Evolutionary conservation across 1,140 invertebrate genomes (phyloP).

Genomic region (Meteorus sp.): DNA sequence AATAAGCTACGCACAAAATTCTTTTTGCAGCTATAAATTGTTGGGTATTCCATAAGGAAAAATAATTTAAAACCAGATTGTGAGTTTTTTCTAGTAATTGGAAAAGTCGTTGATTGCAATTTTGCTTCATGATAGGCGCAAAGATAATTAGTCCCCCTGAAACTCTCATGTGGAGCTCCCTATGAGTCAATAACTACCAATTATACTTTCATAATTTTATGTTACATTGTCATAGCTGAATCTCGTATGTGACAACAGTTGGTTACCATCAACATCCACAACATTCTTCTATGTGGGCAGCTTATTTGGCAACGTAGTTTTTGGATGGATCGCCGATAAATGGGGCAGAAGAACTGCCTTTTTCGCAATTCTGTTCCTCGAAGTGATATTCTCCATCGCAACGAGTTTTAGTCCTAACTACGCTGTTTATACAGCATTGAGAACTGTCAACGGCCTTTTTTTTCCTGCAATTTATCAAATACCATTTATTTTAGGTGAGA

Average conservation of each 20-base stretch:
- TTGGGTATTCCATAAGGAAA: too few species aligned
- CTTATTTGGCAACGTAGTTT: slow-evolving; percentile 71
- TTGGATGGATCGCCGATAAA: slow-evolving; percentile 72
- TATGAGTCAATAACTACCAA: too few species aligned
- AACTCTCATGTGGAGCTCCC: too few species aligned
- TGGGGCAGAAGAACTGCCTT: slow-evolving; percentile 72
- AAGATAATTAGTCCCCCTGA: too few species aligned
- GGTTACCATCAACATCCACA: slow-evolving; percentile 66
- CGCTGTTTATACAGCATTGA: slow-evolving; percentile 65
- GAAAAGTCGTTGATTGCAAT: too few species aligned
- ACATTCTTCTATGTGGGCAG: slow-evolving; percentile 72
- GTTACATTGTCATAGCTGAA: slow-evolving; percentile 64
- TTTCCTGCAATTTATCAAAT: slow-evolving; percentile 73
- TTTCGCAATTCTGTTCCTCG: slow-evolving; percentile 68
- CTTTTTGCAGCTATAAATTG: too few species aligned
- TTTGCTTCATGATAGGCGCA: too few species aligned
- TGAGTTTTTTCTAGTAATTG: too few species aligned
- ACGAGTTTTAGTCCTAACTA: slow-evolving; percentile 72
- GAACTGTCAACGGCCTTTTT: slow-evolving; percentile 69
- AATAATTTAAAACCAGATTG: too few species aligned
- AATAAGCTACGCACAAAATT: too few species aligned
- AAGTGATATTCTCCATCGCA: slow-evolving; percentile 69
- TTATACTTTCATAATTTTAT: slow-evolving; percentile 47
- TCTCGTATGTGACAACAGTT: slow-evolving; percentile 69
- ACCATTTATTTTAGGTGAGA: slow-evolving; percentile 68